These are phyloP conservation scores for Parauchenoglanis ngamensis DNA, from an alignment of 2,797 vertebrate species.

Conservation along the genomic window DNA sequence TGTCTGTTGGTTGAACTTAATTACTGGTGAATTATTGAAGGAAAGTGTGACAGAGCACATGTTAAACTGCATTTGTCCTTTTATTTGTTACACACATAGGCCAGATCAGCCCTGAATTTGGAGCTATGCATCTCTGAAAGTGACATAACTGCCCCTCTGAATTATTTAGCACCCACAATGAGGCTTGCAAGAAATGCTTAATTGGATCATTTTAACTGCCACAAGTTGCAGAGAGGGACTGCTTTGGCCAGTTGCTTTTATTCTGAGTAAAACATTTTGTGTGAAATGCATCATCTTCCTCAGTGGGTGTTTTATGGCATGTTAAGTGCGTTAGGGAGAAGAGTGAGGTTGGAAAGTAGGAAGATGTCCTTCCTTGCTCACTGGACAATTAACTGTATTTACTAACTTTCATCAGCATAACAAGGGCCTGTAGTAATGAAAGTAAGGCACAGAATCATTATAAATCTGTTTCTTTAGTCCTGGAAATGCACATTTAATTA, in stretches of 20 bases:
- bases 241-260: not conserved
- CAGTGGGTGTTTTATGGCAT: not conserved
- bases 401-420: conserved; percentile 78
- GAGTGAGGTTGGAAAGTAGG: no score
- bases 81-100: not conserved
- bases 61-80: not conserved
- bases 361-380: conserved; percentile 46
- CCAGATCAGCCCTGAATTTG: not conserved
- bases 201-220: conserved; percentile 60
- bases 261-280: not conserved
- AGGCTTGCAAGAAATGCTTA: conserved; percentile 64
- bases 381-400: conserved; percentile 75
- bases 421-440: conserved; percentile 67
- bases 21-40: not conserved
- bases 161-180: conserved; percentile 65
- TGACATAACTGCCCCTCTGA: conserved; percentile 45
- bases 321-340: not conserved
- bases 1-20: not conserved
- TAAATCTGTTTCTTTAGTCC: conserved; percentile 70
- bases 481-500: conserved; percentile 76
- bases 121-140: not conserved
- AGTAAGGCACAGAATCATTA: conserved; percentile 67
- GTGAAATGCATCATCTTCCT: not conserved
- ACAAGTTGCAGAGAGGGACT: conserved; percentile 11
- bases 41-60: not conserved